phyloP scores from a whole-genome alignment of 1,140 invertebrate species.

The Adoxophyes honmai region DNA sequence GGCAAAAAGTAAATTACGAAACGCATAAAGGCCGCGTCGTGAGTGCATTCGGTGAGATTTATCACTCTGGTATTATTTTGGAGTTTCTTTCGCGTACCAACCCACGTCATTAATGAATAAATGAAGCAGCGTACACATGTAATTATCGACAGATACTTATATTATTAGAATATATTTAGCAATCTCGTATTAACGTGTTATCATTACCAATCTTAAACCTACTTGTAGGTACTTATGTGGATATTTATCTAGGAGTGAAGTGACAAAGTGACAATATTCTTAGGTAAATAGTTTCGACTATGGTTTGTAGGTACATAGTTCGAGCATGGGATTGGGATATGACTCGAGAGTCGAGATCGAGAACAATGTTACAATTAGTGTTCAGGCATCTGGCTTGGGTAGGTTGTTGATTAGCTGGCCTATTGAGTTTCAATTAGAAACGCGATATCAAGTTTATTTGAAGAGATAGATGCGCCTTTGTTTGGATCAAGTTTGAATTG shows the following conservation, averaged over 20 bases:
- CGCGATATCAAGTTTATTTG: neutral
- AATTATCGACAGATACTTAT: too few species aligned
- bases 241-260: too few species aligned
- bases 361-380: conserved; percentile 8
- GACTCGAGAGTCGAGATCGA: too few species aligned
- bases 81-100: too few species aligned
- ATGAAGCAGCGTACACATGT: neutral
- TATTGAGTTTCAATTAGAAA: conserved; percentile 11
- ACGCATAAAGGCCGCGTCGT: neutral
- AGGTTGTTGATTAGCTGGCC: neutral
- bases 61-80: neutral
- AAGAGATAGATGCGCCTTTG: neutral
- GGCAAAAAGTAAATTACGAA: conserved; percentile 7
- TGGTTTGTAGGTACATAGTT: too few species aligned
- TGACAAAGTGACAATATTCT: too few species aligned
- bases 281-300: too few species aligned
- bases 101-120: neutral
- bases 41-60: neutral
- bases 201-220: too few species aligned
- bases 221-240: too few species aligned
- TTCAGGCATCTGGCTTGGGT: neutral
- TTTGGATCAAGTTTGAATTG: neutral
- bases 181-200: too few species aligned
- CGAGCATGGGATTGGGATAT: too few species aligned
- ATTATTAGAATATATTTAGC: too few species aligned